These are phyloP conservation scores for Polyploca ridens DNA, from an alignment of 2,888 invertebrate species.

Conservation along the genomic window DNA sequence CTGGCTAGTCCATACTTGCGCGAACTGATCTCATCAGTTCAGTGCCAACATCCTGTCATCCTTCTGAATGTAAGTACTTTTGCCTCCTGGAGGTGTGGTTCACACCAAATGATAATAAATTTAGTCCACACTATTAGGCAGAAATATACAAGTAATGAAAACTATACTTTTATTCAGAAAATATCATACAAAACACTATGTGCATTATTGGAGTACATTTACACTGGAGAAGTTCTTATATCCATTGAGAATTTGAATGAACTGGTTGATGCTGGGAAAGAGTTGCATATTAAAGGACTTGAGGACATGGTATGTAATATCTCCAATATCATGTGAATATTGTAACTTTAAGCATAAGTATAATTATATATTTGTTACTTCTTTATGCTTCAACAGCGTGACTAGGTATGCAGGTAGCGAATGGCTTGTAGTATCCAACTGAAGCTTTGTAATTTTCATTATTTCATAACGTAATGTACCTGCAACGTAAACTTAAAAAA, in stretches of 20 bases:
- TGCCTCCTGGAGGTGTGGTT: background rate
- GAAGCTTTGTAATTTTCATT: too few relatives aligned
- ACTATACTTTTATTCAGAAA: constrained; percentile 51
- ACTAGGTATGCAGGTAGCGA: too few relatives aligned
- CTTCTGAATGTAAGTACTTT: constrained; percentile 70
- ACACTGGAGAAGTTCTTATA: constrained; percentile 71
- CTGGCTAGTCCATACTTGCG: constrained; percentile 78
- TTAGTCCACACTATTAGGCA: too few relatives aligned
- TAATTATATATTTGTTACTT: too few relatives aligned
- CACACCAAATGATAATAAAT: too few relatives aligned
- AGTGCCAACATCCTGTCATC: constrained; percentile 74
- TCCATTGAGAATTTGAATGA: constrained; percentile 56
- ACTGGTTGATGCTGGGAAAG: constrained; percentile 66
- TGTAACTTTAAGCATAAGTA: too few relatives aligned
- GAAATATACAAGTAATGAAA: too few relatives aligned
- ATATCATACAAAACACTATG: constrained; percentile 64
- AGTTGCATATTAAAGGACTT: constrained; percentile 69
- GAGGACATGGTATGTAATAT: constrained; percentile 59
- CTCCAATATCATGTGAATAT: too few relatives aligned
- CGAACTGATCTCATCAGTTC: constrained; percentile 66
- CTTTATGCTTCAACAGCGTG: too few relatives aligned
- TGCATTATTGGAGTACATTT: constrained; percentile 69
- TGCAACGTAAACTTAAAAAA: too few relatives aligned
- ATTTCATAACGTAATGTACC: too few relatives aligned
- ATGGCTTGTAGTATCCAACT: too few relatives aligned